Percentiles rank a stretch among this genome's conserved stretches.
phyloP scores from a whole-genome alignment of 2,113 vertebrate genomes.

The Mus spicilegus region DNA sequence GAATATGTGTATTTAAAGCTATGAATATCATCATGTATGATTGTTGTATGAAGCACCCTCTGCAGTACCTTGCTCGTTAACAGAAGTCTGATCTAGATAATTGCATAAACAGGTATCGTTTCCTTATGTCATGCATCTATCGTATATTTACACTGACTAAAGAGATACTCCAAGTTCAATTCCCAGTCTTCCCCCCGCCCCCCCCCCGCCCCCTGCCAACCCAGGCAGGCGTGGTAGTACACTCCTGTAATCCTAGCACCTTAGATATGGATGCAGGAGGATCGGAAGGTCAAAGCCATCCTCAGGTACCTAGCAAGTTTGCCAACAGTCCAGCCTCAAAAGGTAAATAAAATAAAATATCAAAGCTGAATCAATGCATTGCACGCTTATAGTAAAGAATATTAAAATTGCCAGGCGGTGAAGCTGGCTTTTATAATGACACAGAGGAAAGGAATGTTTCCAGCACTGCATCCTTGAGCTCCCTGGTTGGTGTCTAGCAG shows the following conservation, averaged over 20 bases:
- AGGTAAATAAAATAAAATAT: not conserved
- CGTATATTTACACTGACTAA: not conserved
- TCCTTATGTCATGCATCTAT: not conserved
- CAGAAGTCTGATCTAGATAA: slow-evolving; percentile 5
- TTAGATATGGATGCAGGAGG: not conserved
- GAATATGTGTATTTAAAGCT: not conserved
- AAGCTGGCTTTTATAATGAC: not conserved
- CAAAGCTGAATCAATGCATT: slow-evolving; percentile 32
- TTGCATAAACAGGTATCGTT: not conserved
- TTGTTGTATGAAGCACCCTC: not conserved
- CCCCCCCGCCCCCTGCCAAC: too few species aligned
- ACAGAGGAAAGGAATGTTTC: not conserved
- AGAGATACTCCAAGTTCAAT: not conserved
- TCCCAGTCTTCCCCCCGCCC: not conserved
- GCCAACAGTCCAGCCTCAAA: not conserved
- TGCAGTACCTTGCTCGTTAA: not conserved
- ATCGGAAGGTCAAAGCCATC: not conserved
- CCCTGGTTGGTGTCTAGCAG: fast-evolving
- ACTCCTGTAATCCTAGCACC: too few species aligned
- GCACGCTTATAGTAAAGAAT: not conserved
- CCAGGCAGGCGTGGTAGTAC: not conserved
- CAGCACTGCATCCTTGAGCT: not conserved
- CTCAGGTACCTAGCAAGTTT: not conserved
- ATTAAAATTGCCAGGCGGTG: not conserved
- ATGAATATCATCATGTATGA: not conserved